These are phyloP conservation scores for Drosophila rufa DNA, from an alignment of 1,140 invertebrate species.

Conservation along the genomic window DNA sequence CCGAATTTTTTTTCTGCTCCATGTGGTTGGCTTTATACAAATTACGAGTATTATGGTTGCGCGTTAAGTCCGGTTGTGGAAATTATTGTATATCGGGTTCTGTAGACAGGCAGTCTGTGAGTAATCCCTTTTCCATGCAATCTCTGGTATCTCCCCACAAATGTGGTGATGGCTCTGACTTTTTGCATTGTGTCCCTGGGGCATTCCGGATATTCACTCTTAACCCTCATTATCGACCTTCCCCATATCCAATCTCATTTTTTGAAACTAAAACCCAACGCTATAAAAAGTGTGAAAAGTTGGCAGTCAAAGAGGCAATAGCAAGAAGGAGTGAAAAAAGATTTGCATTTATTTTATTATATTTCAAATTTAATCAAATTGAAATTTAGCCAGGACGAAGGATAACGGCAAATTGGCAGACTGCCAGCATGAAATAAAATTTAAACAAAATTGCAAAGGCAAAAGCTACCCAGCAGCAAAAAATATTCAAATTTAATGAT, in stretches of 20 bases:
- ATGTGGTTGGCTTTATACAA: slow-evolving; percentile 62
- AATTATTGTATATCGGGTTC: slow-evolving; percentile 52
- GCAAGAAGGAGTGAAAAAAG: slow-evolving; percentile 48
- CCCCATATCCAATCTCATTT: slow-evolving; percentile 2
- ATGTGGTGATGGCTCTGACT: not conserved
- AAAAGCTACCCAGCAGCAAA: slow-evolving; percentile 24
- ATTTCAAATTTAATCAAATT: slow-evolving; percentile 75
- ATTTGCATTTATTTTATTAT: slow-evolving; percentile 60
- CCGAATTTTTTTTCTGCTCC: slow-evolving; percentile 41
- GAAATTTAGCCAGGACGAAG: slow-evolving; percentile 56
- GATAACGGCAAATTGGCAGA: slow-evolving; percentile 52
- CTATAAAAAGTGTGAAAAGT: slow-evolving; percentile 10
- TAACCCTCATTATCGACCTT: not conserved
- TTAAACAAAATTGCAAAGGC: slow-evolving; percentile 48
- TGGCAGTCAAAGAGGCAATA: not conserved
- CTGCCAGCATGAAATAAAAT: slow-evolving; percentile 58
- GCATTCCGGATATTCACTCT: slow-evolving; percentile 1
- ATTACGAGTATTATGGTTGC: slow-evolving; percentile 61
- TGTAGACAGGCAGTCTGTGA: slow-evolving; percentile 40
- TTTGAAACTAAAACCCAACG: slow-evolving; percentile 19
- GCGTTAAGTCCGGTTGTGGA: slow-evolving; percentile 55
- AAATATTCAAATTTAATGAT: slow-evolving; percentile 48
- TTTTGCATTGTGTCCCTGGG: slow-evolving; percentile 11
- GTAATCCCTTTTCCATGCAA: slow-evolving; percentile 2
- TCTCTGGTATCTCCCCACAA: not conserved